Evolutionary conservation across 2,888 invertebrate species (phyloP).

Genomic region (Drosophila fungiperda): DNA sequence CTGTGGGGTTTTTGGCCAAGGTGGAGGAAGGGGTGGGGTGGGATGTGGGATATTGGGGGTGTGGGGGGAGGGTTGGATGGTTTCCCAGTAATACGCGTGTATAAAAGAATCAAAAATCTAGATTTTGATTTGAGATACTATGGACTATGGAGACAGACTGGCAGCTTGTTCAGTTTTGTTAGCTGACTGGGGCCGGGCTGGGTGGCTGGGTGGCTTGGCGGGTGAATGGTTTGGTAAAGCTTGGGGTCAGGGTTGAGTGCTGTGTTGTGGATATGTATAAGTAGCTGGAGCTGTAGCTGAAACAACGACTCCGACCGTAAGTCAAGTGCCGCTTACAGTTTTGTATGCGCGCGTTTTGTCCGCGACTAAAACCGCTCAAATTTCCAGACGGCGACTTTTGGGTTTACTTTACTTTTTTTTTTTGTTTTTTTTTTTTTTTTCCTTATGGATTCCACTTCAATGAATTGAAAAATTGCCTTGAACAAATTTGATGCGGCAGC

Average conservation of each 20-base stretch:
- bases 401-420: conserved; percentile 10
- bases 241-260: conserved; percentile 25
- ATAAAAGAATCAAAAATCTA: conserved; percentile 77
- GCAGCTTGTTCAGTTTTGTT: conserved; percentile 37
- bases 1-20: background rate
- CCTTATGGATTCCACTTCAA: conserved; percentile 78
- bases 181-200: background rate
- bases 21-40: background rate
- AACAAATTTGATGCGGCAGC: conserved; percentile 72
- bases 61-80: background rate
- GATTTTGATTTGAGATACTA: conserved; percentile 77
- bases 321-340: conserved; percentile 73
- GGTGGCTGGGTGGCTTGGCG: background rate
- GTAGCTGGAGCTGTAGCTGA: conserved; percentile 29
- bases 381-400: conserved; percentile 32
- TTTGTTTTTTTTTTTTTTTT: conserved; percentile 32
- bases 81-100: conserved; percentile 62
- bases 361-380: conserved; percentile 55
- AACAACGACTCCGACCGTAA: conserved; percentile 48
- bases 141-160: conserved; percentile 41
- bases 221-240: background rate
- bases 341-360: conserved; percentile 44
- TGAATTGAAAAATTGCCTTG: conserved; percentile 79
- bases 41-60: background rate
- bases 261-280: conserved; percentile 40